Conservation (phyloP, 2,797 vertebrate species). For the Lacerta viridis region DNA sequence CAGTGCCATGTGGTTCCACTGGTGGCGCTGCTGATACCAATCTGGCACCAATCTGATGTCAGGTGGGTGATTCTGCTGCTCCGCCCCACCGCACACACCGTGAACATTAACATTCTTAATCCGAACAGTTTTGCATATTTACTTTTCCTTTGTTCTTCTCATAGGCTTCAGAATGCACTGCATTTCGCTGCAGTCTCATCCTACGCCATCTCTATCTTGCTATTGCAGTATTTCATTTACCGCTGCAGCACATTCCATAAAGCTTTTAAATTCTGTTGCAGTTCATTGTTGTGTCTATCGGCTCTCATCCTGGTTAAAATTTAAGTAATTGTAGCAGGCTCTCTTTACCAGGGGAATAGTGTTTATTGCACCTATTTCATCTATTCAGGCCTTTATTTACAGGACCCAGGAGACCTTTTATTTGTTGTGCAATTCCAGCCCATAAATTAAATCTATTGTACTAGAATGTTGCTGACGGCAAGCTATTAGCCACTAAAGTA, state of each 20-base stretch:
- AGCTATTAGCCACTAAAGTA: background rate
- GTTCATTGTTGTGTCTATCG: background rate
- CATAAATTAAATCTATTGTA: constrained; percentile 13
- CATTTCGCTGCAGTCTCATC: background rate
- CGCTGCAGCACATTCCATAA: background rate
- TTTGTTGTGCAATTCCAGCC: background rate
- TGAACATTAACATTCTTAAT: background rate
- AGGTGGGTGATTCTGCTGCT: too few species aligned
- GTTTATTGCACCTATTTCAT: constrained; percentile 15
- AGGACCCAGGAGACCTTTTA: background rate
- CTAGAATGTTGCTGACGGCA: background rate
- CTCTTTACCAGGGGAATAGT: background rate
- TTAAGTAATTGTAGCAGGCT: background rate
- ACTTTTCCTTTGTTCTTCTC: background rate
- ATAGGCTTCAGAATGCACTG: background rate
- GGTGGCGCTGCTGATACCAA: too few species aligned
- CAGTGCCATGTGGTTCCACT: too few species aligned
- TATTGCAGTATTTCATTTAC: background rate
- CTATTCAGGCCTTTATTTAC: constrained; percentile 9
- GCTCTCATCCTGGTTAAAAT: constrained; percentile 8
- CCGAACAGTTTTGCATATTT: background rate
- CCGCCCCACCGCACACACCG: background rate
- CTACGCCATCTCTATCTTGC: background rate
- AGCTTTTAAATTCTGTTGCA: background rate
- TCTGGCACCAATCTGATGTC: too few species aligned